Evolutionary conservation across 2,113 vertebrate genomes (phyloP).

Genomic region (Craseonycteris thonglongyai): DNA sequence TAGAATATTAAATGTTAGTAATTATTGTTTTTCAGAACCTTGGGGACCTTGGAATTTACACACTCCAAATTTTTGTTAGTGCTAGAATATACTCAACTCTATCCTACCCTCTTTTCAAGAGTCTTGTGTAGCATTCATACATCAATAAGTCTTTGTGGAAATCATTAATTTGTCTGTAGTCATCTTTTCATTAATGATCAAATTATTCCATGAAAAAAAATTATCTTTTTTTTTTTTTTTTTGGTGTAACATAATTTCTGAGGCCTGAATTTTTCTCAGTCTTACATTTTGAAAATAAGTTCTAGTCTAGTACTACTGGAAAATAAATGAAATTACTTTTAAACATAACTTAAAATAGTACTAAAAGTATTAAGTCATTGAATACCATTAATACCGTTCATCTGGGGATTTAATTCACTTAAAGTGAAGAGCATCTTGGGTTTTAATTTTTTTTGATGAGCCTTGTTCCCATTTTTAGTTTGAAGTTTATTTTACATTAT

Average conservation of each 20-base stretch:
- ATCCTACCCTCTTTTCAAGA: background rate
- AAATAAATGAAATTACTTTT: background rate
- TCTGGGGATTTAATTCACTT: background rate
- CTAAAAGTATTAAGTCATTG: background rate
- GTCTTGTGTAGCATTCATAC: accelerated
- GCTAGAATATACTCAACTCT: background rate
- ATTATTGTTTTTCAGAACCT: background rate
- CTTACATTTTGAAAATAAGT: background rate
- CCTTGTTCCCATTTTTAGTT: background rate
- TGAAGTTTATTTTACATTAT: background rate
- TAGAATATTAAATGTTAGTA: background rate
- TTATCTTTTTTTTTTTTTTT: background rate
- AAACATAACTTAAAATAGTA: background rate
- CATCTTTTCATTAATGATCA: background rate
- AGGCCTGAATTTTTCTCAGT: background rate
- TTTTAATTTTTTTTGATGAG: background rate
- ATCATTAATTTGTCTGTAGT: background rate
- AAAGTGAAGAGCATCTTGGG: background rate
- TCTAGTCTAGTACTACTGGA: background rate
- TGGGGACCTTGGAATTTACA: background rate
- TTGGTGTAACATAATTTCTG: background rate
- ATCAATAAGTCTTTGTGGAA: background rate
- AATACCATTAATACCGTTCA: background rate
- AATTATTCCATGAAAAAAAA: background rate
- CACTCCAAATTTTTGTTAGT: background rate